Percentiles rank a stretch among this genome's conserved stretches.
Evolutionary conservation across 1,140 invertebrate species (phyloP).

Genomic region (Bombus confusus): DNA sequence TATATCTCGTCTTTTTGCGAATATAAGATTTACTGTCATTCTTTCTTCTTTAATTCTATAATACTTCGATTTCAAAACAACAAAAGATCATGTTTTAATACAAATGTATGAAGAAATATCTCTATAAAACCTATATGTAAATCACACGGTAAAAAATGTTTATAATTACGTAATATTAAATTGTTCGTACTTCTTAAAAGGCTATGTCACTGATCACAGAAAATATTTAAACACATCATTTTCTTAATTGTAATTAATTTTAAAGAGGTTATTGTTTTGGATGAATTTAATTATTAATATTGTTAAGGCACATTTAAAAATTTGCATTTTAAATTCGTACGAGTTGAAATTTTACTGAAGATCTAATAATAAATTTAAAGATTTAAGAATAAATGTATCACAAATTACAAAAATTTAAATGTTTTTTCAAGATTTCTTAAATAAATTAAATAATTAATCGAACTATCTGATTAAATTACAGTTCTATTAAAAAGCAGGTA

Average conservation of each 20-base stretch:
- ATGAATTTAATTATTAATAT: neutral
- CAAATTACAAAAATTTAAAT: neutral
- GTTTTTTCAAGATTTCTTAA: no score
- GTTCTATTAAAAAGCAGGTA: neutral
- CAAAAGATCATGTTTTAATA: neutral
- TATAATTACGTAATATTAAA: neutral
- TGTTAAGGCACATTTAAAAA: neutral
- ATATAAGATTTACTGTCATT: neutral
- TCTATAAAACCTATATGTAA: no score
- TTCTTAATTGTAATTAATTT: neutral
- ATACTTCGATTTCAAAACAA: constrained; percentile 5
- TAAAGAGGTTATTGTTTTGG: no score
- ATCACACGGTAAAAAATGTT: neutral
- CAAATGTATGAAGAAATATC: neutral
- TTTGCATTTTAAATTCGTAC: neutral
- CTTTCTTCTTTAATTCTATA: no score
- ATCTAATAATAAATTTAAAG: neutral
- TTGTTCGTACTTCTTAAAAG: neutral
- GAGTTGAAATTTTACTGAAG: neutral
- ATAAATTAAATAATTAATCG: neutral
- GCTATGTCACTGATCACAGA: neutral
- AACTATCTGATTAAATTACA: neutral
- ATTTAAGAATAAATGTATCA: neutral
- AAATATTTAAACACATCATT: neutral
- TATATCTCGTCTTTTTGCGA: no score